Conservation (phyloP, 2,797 vertebrate species). For the Smutsia gigantea region DNA sequence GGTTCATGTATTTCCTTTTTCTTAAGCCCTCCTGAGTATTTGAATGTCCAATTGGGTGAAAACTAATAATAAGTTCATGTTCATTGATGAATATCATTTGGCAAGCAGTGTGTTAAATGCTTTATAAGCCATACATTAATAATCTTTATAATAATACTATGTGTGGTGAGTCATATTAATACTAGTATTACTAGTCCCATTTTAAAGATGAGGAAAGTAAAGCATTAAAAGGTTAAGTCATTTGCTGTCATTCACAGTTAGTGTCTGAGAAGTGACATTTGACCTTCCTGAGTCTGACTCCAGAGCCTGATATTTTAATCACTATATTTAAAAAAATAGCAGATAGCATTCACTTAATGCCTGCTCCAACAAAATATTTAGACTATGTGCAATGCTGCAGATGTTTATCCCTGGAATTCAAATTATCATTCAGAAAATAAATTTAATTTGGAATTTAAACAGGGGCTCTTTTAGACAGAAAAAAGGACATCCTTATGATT, state of each 20-base stretch:
- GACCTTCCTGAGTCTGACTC: not conserved
- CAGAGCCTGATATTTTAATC: not conserved
- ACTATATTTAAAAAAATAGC: not conserved
- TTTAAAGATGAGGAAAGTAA: slow-evolving; percentile 6
- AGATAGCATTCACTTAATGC: not conserved
- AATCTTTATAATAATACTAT: not conserved
- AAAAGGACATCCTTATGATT: not conserved
- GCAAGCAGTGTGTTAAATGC: not conserved
- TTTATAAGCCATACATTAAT: not conserved
- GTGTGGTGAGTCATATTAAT: not conserved
- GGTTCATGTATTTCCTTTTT: not conserved
- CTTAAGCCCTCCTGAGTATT: not conserved
- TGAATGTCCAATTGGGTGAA: not conserved
- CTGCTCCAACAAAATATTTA: not conserved
- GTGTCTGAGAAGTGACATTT: not conserved
- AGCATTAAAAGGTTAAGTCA: not conserved
- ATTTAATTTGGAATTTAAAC: not conserved
- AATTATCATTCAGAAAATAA: not conserved
- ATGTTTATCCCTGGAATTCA: not conserved
- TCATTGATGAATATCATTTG: not conserved
- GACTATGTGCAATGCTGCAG: rapidly evolving
- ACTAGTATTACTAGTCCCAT: not conserved
- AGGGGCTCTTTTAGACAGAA: not conserved
- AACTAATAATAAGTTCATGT: not conserved
- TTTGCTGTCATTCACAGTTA: not conserved